Conservation (phyloP, 2,888 invertebrate genomes). For the Eumacrocentrus americanus region DNA sequence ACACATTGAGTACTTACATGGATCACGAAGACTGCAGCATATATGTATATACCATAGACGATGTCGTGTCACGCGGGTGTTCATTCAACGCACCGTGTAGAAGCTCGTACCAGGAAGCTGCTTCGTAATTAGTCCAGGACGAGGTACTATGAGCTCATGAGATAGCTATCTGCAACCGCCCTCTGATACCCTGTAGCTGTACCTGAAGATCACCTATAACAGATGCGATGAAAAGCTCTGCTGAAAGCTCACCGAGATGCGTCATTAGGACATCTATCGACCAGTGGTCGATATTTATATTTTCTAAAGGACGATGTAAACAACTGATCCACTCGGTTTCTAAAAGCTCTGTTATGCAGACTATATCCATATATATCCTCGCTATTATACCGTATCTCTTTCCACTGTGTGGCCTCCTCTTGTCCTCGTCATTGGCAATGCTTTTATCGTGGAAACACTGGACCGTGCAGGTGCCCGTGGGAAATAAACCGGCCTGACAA, state of each 20-base stretch:
- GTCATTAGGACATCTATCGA: too few relatives aligned
- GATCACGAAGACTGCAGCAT: too few relatives aligned
- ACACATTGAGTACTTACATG: not conserved
- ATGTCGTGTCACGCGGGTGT: not conserved
- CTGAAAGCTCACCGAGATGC: too few relatives aligned
- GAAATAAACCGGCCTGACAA: not conserved
- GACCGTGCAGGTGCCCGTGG: not conserved
- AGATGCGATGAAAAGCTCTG: too few relatives aligned
- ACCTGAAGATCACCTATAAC: too few relatives aligned
- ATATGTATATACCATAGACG: not conserved
- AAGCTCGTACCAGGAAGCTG: not conserved
- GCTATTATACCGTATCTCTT: not conserved
- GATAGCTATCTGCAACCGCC: too few relatives aligned
- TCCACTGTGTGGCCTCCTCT: not conserved
- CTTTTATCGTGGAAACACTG: not conserved
- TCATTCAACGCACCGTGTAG: not conserved
- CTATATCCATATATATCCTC: not conserved
- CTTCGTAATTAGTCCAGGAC: not conserved
- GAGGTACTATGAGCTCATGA: not conserved
- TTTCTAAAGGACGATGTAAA: too few relatives aligned
- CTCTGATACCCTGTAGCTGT: too few relatives aligned
- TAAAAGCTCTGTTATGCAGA: too few relatives aligned
- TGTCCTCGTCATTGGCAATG: not conserved
- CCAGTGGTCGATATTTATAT: too few relatives aligned
- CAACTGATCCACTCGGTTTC: too few relatives aligned